phyloP scores from a whole-genome alignment of 2,888 invertebrate species.

The Eudemis profundana region DNA sequence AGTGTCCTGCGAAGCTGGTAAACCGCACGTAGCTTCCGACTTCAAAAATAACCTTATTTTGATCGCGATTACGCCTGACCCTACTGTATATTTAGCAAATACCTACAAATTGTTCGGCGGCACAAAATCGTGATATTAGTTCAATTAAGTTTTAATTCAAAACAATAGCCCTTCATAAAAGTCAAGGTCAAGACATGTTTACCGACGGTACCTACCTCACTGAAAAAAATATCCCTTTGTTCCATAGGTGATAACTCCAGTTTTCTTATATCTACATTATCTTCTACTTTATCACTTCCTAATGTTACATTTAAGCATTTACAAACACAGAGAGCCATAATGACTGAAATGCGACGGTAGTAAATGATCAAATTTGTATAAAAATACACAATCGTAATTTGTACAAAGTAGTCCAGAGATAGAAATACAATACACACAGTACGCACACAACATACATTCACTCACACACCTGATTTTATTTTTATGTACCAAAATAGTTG shows the following conservation, averaged over 20 bases:
- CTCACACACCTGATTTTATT: conserved; percentile 45
- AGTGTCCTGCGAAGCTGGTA: conserved; percentile 17
- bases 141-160: conserved; percentile 44
- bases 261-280: conserved; percentile 83
- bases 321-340: conserved; percentile 87
- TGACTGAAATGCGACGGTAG: conserved; percentile 56
- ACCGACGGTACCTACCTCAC: conserved; percentile 84
- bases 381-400: conserved; percentile 69
- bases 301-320: conserved; percentile 91
- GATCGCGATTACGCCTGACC: conserved; percentile 53
- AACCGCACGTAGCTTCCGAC: conserved; percentile 38
- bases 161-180: conserved; percentile 60
- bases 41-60: conserved; percentile 55
- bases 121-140: conserved; percentile 23
- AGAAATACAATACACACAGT: conserved; percentile 52
- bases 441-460: conserved; percentile 51
- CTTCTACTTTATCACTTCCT: conserved; percentile 85
- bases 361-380: conserved; percentile 62
- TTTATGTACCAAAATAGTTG: conserved; percentile 36
- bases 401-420: conserved; percentile 58
- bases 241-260: conserved; percentile 85
- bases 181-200: conserved; percentile 81
- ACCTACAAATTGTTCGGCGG: conserved; percentile 14
- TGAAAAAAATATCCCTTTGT: conserved; percentile 88
- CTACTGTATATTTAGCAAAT: conserved; percentile 45